These are phyloP conservation scores for Pedionomus torquatus DNA, from an alignment of 2,113 vertebrate species.

Conservation along the genomic window DNA sequence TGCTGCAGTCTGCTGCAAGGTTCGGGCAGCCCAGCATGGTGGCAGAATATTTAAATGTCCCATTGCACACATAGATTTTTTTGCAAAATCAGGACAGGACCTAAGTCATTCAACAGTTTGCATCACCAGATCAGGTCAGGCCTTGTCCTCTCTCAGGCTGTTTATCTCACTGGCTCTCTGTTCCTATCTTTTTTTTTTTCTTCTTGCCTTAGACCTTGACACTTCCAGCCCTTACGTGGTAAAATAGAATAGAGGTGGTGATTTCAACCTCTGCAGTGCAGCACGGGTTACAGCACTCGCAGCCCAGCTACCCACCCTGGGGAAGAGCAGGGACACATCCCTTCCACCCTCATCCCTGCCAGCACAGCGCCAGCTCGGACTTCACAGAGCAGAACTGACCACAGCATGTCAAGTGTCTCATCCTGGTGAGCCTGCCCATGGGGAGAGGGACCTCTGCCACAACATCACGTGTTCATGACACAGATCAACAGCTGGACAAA, in stretches of 20 bases:
- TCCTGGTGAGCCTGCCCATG: background rate
- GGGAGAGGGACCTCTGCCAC: background rate
- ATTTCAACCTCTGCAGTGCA: background rate
- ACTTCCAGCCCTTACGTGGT: background rate
- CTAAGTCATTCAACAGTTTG: background rate
- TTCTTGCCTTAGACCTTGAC: background rate
- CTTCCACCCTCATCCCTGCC: background rate
- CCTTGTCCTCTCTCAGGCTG: background rate
- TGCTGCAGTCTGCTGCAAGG: background rate
- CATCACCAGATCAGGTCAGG: background rate
- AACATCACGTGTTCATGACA: fast-evolving
- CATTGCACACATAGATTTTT: background rate
- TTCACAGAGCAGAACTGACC: background rate
- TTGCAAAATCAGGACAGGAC: background rate
- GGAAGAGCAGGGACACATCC: background rate
- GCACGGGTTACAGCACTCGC: fast-evolving
- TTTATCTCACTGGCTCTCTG: background rate
- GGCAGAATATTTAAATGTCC: background rate
- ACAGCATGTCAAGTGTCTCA: background rate
- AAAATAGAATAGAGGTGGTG: background rate
- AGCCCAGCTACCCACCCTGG: background rate
- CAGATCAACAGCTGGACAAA: background rate
- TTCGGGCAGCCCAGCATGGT: background rate
- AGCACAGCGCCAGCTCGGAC: too few relatives aligned
- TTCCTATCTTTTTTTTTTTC: background rate